phyloP scores from a whole-genome alignment of 2,888 invertebrate genomes.

The Pilophorus perplexus region DNA sequence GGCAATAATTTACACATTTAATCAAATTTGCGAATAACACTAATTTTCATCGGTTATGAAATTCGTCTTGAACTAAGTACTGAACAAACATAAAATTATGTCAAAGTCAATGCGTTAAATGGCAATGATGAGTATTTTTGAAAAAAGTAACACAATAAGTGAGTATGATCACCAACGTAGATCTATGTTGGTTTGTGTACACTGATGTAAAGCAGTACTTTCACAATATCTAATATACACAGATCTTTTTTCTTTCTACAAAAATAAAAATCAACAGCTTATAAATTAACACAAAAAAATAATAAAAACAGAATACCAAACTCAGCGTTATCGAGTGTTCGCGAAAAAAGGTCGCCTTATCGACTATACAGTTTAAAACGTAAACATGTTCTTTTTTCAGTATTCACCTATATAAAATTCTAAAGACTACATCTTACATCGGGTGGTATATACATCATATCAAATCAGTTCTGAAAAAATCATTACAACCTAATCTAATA shows the following conservation, averaged over 20 bases:
- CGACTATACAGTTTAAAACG: conserved; percentile 5
- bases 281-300: too few relatives aligned
- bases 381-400: conserved; percentile 13
- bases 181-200: too few relatives aligned
- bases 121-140: too few relatives aligned
- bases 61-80: too few relatives aligned
- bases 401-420: conserved; percentile 35
- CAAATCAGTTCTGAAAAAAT: conserved; percentile 35
- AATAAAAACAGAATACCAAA: conserved; percentile 20
- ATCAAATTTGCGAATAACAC: too few relatives aligned
- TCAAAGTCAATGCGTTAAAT: too few relatives aligned
- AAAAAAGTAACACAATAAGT: too few relatives aligned
- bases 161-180: too few relatives aligned
- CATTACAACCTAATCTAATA: conserved; percentile 19
- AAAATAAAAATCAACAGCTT: conserved; percentile 16
- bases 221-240: background rate
- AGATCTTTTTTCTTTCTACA: conserved; percentile 9
- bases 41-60: too few relatives aligned
- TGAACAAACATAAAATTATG: too few relatives aligned
- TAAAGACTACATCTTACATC: conserved; percentile 44
- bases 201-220: too few relatives aligned
- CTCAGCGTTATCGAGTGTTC: conserved; percentile 31
- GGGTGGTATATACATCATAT: conserved; percentile 34
- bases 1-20: conserved; percentile 22
- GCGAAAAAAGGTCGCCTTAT: conserved; percentile 16